Percentiles rank a stretch among this genome's conserved stretches.
Evolutionary conservation across 2,113 vertebrate genomes (phyloP).

Genomic region (human (Homo sapiens)): DNA sequence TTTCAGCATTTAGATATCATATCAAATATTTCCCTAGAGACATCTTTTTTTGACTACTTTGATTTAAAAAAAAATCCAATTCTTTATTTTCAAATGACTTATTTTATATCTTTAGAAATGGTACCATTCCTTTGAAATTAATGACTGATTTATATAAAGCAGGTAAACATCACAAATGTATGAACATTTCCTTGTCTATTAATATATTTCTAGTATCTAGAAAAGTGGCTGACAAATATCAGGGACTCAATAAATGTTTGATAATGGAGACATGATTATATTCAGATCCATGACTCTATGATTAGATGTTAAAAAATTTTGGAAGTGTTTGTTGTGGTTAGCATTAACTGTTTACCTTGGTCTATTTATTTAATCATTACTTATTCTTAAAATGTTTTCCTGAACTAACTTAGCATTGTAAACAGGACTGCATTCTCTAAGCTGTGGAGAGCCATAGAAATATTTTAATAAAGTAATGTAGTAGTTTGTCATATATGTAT

Average conservation of each 20-base stretch:
- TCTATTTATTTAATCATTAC: not conserved
- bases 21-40: not conserved
- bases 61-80: not conserved
- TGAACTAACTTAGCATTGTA: not conserved
- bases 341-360: not conserved
- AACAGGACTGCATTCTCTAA: not conserved
- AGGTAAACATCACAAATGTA: not conserved
- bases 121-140: not conserved
- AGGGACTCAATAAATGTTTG: not conserved
- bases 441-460: not conserved
- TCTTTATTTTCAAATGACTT: not conserved
- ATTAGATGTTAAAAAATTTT: not conserved
- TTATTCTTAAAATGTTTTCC: not conserved
- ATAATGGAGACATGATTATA: not conserved
- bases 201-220: not conserved
- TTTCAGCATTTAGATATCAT: not conserved
- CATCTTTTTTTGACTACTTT: not conserved
- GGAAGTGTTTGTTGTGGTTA: not conserved
- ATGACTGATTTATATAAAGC: not conserved
- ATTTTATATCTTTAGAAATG: not conserved
- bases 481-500: not conserved
- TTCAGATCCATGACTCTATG: not conserved
- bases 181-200: not conserved
- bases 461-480: not conserved
- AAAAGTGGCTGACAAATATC: not conserved